Base-by-base conservation (phyloP, 2,888 invertebrate genomes). In the Ennomos fuscantarius region DNA sequence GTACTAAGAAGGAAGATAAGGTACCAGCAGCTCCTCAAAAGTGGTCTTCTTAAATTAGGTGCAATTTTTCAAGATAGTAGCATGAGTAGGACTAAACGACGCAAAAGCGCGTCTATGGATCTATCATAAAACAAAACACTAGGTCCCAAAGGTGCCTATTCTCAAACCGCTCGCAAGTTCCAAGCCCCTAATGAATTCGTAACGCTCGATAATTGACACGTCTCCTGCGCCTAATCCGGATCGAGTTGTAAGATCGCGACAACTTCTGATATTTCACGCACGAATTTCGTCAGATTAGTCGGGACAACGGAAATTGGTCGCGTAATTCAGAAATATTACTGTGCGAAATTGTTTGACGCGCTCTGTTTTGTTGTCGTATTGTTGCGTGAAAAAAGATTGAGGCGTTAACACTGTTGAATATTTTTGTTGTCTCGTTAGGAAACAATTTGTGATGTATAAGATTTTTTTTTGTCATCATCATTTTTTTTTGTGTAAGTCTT, bases 191-290 rank as follows among this genome's bases (percentile, higher is more conserved):
- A 82, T 83, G 76, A 81, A 78, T 78, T 75, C 74, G 78, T 73
- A 76, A 78, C 77, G 76, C 70, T 73, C 74, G 76, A 77, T 83
- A 85, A 84, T 85, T 84, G 85, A 84, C 84, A 82, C 79, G 79
- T 83, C 76, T 76, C 61, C 64, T 63, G 70, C 69, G 76, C 74
- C 76, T 79, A 75, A 80, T 78, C 81, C 70, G 68, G 69, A 72
- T 73, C 73, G 69, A 69, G 74, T 75, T 77, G 31, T 50, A 48
- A 80, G 76, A 78, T 79, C 78, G 75, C 76, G 72, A 77, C 76
- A 84, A 84, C 81, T 83, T 82, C 79, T 82, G 83, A 87, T 86
- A 83, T 86, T 86, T 85, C 84, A 79, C 84, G 82, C 81, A 78
- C 76, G 75, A 81, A 78, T 77, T 79, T 81, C 69, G 72, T 69